Base-by-base conservation (phyloP, 2,113 vertebrate genomes). In the Potamarius usumacintae region DNA sequence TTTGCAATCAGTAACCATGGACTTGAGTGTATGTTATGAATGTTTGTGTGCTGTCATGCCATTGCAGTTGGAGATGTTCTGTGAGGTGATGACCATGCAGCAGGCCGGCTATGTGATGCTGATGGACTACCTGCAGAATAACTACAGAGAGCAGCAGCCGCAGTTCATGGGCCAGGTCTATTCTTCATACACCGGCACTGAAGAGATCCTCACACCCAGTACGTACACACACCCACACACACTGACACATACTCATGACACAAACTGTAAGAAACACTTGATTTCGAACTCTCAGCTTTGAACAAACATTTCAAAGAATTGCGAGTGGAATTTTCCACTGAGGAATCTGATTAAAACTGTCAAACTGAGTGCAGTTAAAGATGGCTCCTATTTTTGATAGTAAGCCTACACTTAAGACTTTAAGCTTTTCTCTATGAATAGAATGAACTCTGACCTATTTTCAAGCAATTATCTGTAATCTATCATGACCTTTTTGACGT, bases 51-150 rank as follows among this genome's bases (percentile, higher is more conserved):
- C 90, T 86, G 91, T 53, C 82, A 5, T 53, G 48, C 52, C 11
- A 8, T 65, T 94, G 25, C 91, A 99, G 98, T 92, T 99, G 94
- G 94, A 97, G 94, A 93, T 96, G 30, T 99, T 99, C 93, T 99
- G 98, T 91, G 98, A 99, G 89, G 97, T 99, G 92, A 97, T 99
- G 93, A 99, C 98, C n/a, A 98, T 99, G 98, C 96, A 99, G 87
- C 98, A 99, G 89, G 96, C 97, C 27, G 97, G 98, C 2, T 99
- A 98, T 83, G 98, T 97, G 88, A 99, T 99, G 97, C 93, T 99
- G 91, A 99, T 99, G 97, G 98, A 99, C 91, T 99, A 99, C 87
- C 94, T 99, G 91, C 98, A 99, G 94, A 99, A 99, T 93, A 99
- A 99, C 94, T 98, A 95, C 92, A 93, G 98, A 89, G 96, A 99